These are phyloP conservation scores for Miniopterus natalensis DNA, from an alignment of 2,113 vertebrate genomes.

Conservation along the genomic window DNA sequence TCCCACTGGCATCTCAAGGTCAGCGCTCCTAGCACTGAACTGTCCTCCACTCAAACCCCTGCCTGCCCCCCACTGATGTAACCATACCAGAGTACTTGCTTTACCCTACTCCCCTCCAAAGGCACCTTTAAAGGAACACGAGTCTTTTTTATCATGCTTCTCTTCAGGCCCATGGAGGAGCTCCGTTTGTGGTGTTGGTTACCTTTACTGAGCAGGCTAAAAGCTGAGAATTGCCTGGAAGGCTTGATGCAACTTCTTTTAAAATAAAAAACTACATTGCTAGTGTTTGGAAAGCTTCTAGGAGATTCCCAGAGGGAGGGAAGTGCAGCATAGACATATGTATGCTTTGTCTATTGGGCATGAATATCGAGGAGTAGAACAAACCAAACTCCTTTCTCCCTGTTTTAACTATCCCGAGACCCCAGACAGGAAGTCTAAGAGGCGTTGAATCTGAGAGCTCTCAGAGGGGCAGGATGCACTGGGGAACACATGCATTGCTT, in stretches of 20 bases:
- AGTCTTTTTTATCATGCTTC: not conserved
- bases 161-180: not conserved
- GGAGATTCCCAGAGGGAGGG: not conserved
- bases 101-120: not conserved
- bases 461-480: not conserved
- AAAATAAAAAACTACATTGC: not conserved
- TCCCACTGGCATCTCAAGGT: too few species aligned
- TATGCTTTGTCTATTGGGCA: not conserved
- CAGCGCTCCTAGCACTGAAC: not conserved
- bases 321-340: not conserved
- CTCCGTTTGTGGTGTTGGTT: not conserved
- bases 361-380: not conserved
- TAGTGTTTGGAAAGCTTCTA: not conserved
- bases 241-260: not conserved
- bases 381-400: not conserved
- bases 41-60: accelerated
- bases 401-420: slow-evolving; percentile 10
- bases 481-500: not conserved
- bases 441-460: not conserved
- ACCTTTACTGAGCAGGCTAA: not conserved
- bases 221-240: not conserved
- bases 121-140: not conserved
- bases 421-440: not conserved
- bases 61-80: not conserved
- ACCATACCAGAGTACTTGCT: not conserved